Evolutionary conservation across 2,888 invertebrate species (phyloP).

Genomic region (Bombylius major): DNA sequence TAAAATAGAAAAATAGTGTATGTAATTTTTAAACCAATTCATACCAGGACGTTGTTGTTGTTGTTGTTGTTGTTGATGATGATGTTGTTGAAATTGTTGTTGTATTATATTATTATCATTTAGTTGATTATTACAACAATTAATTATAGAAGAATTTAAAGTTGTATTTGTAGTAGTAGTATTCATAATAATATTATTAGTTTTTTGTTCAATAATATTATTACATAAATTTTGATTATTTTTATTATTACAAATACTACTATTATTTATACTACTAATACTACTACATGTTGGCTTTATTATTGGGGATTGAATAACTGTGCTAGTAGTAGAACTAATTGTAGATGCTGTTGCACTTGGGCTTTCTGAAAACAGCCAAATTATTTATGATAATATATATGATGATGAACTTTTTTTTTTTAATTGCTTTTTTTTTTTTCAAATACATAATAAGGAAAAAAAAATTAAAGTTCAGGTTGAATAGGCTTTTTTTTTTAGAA

Average conservation of each 20-base stretch:
- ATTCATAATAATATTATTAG: no score
- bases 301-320: constrained; percentile 13
- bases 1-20: neutral
- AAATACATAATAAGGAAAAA: no score
- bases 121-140: constrained; percentile 3
- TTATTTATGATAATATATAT: neutral
- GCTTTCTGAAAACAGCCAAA: constrained; percentile 14
- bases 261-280: no score
- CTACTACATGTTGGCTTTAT: constrained; percentile 11
- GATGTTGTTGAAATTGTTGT: neutral
- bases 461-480: no score
- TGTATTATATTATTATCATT: constrained; percentile 7
- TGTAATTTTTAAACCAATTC: constrained; percentile 3
- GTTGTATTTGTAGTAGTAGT: neutral
- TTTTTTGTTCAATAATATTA: no score
- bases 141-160: constrained; percentile 6
- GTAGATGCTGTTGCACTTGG: constrained; percentile 14
- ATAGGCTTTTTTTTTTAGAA: no score
- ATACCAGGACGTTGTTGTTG: constrained; percentile 12
- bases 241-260: no score
- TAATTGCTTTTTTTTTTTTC: no score
- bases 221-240: no score
- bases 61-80: neutral
- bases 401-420: no score
- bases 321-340: constrained; percentile 14